Conservation (phyloP, 1,140 invertebrate genomes). For the Xylocopa sonorina region DNA sequence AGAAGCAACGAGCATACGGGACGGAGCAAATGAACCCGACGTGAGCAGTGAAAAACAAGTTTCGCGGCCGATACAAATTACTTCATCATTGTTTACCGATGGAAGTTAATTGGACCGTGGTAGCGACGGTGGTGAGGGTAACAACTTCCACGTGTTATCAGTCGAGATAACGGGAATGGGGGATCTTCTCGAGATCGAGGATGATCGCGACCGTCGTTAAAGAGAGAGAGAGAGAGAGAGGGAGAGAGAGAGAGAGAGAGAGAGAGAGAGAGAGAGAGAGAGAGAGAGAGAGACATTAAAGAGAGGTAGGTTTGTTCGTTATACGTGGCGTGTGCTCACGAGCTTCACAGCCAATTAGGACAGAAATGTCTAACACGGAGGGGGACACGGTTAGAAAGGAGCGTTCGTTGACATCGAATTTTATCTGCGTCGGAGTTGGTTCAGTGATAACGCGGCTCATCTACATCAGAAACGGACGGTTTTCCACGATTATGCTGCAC, state of each 20-base stretch:
- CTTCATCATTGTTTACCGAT: neutral
- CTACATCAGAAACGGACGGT: constrained; percentile 39
- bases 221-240: no score
- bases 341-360: constrained; percentile 39
- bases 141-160: constrained; percentile 22
- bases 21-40: neutral
- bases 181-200: neutral
- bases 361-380: constrained; percentile 28
- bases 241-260: no score
- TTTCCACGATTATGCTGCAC: constrained; percentile 25
- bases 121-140: neutral
- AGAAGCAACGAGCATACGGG: no score
- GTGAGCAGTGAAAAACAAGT: no score
- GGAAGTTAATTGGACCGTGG: constrained; percentile 6
- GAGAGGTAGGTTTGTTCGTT: constrained; percentile 22
- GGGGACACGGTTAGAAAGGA: constrained; percentile 30
- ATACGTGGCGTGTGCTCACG: neutral
- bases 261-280: no score
- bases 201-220: constrained; percentile 20
- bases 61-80: neutral
- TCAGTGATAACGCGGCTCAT: constrained; percentile 51
- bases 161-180: neutral
- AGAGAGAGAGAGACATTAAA: no score
- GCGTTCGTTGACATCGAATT: constrained; percentile 61
- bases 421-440: constrained; percentile 57